Evolutionary conservation across 2,797 vertebrate species (phyloP), one percentile per base, ranked within the genome.

Genomic region (Perodicticus potto): DNA sequence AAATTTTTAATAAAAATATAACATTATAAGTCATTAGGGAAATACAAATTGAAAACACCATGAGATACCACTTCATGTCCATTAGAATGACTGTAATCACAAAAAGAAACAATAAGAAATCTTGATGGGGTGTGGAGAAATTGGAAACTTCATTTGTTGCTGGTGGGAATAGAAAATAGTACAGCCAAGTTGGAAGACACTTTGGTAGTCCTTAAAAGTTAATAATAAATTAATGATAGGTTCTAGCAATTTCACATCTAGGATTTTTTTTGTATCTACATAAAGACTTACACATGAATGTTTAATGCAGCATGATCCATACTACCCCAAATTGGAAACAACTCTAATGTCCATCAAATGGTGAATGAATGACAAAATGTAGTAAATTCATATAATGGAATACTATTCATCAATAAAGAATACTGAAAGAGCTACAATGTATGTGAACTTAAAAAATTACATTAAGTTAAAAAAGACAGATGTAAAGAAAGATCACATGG

Each of bases 381-480:
- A 22, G 7, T 74, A 4, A 45, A 74, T 67, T 83, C n/a, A n/a
- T 45, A 55, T 16, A 76, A 27, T 59, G 22, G 76, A 74, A 61
- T 80, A 78, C 49, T 67, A 67, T 37, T 77, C 23, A 78, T 23
- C 32, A 40, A 34, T 65, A 61, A 86, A 40, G 34, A 89, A 61
- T 82, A 86, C 53, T 55, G 5, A 63, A 82, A 88, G 1, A 91
- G 40, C 19, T 17, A 25, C 55, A 63, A 73, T 40, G 32, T 34
- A 16, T 34, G 25, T 84, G 14, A 86, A 63, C 34, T 34, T 86
- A n/a, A 83, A 86, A 94, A 83, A 74, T 70, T 55, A 61, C n/a
- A 29, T 49, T 89, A 86, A 84, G 9, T 70, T 27, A 67, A 93
- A 97, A 83, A 83, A 94, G 40, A 10, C 40, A 78, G 63, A 69